Percentiles rank a stretch among this genome's conserved stretches.
Conservation (phyloP, 2,113 vertebrate genomes). For the Arvicanthis niloticus region DNA sequence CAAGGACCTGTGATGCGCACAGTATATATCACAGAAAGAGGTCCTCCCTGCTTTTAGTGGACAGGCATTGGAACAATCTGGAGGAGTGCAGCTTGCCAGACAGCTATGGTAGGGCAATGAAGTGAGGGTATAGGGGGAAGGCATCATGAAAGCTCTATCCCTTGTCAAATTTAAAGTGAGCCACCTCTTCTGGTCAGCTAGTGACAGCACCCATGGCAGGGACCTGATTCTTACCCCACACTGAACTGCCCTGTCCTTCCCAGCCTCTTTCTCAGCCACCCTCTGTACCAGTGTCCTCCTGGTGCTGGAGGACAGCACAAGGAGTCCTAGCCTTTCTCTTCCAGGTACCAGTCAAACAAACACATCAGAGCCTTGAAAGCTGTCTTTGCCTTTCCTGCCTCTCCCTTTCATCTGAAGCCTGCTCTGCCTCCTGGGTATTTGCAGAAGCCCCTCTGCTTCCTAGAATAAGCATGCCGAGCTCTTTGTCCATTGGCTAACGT, state of each 20-base stretch:
- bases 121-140: rapidly evolving
- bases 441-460: neutral
- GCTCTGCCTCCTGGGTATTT: neutral
- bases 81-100: rapidly evolving
- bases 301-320: too few species aligned
- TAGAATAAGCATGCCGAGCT: too few species aligned
- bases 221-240: neutral
- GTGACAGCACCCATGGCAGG: neutral
- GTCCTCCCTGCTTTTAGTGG: neutral
- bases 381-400: rapidly evolving
- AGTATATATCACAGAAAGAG: rapidly evolving
- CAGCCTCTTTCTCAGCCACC: neutral
- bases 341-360: too few species aligned
- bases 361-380: too few species aligned
- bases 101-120: rapidly evolving
- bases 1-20: rapidly evolving
- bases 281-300: neutral
- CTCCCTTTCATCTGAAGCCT: neutral
- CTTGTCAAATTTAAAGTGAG: neutral
- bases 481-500: neutral
- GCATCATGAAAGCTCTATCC: rapidly evolving
- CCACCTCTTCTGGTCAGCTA: neutral
- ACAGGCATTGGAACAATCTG: neutral
- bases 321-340: too few species aligned
- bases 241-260: too few species aligned